Percentiles rank a stretch among this genome's conserved stretches.
Conservation (phyloP, 1,140 invertebrate genomes). For the Bombus difficillimus region DNA sequence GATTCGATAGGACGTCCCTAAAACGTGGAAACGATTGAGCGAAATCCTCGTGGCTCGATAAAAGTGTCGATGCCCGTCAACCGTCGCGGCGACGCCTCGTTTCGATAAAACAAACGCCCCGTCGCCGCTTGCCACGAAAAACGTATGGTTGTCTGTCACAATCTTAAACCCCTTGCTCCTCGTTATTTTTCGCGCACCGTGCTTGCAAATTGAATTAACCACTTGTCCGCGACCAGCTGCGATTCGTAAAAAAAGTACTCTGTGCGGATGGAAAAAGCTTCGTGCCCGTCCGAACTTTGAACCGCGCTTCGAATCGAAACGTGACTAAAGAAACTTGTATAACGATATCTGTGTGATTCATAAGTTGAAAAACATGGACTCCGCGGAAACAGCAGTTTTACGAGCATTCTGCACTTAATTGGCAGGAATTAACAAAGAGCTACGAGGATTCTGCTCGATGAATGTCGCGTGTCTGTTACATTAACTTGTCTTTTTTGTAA, state of each 20-base stretch:
- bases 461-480: background rate
- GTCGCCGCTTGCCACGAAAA: conserved; percentile 63
- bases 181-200: background rate
- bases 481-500: background rate
- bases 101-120: conserved; percentile 69
- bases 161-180: conserved; percentile 22
- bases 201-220: background rate
- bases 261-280: background rate
- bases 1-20: background rate
- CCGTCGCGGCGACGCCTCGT: conserved; percentile 57
- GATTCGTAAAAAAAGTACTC: background rate
- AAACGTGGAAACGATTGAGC: conserved; percentile 23
- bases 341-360: background rate
- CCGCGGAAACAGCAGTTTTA: background rate
- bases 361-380: background rate
- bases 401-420: background rate
- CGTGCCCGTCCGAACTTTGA: background rate
- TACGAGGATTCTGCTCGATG: background rate
- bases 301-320: background rate
- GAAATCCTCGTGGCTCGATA: conserved; percentile 56
- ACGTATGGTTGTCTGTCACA: background rate
- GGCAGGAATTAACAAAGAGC: background rate
- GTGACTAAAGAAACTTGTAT: background rate
- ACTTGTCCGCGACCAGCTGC: background rate
- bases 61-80: conserved; percentile 65